Percentiles rank a stretch among this genome's conserved stretches.
These are phyloP conservation scores for Pyrocoelia pectoralis DNA, from an alignment of 2,888 invertebrate species.

Conservation along the genomic window DNA sequence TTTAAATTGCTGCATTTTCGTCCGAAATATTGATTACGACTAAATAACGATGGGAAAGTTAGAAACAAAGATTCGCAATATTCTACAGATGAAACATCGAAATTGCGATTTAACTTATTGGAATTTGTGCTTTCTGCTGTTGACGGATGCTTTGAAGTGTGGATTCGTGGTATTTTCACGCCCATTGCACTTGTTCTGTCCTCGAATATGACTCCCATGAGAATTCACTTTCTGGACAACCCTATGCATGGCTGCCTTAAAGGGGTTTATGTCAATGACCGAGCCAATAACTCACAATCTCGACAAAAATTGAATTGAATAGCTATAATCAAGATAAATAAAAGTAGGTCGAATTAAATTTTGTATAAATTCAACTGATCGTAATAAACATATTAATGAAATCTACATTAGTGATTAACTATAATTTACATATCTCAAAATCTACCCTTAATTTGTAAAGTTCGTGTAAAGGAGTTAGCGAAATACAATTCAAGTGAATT, in stretches of 20 bases:
- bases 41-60: constrained; percentile 6
- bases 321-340: neutral
- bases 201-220: constrained; percentile 35
- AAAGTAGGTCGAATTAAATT: neutral
- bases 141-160: constrained; percentile 37
- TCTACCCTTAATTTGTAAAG: constrained; percentile 11
- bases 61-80: constrained; percentile 15
- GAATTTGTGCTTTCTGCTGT: constrained; percentile 31
- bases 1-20: neutral
- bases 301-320: neutral
- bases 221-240: constrained; percentile 31
- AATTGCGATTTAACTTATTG: constrained; percentile 31
- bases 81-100: constrained; percentile 22
- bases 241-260: constrained; percentile 36
- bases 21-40: constrained; percentile 3
- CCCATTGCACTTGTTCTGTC: constrained; percentile 37
- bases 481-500: constrained; percentile 9
- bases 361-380: neutral
- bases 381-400: neutral
- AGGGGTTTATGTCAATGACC: constrained; percentile 36
- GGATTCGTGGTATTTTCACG: constrained; percentile 39
- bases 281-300: constrained; percentile 12
- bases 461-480: constrained; percentile 8
- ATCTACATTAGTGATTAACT: neutral
- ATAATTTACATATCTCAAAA: neutral